Conservation (phyloP, 1,140 invertebrate genomes). For the Trichonephila clavipes region DNA sequence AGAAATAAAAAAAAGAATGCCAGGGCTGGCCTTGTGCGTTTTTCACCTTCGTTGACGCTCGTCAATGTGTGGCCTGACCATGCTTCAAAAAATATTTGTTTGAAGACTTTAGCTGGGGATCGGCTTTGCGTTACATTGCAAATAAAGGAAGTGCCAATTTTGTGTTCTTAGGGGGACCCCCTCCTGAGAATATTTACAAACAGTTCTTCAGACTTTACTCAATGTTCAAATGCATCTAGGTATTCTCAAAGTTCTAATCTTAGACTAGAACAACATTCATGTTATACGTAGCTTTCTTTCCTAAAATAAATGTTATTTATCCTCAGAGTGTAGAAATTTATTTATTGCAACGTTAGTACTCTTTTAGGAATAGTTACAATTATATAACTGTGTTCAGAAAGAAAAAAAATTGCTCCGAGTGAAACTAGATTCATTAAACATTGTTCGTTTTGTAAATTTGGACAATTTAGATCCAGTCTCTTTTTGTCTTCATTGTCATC, state of each 20-base stretch:
- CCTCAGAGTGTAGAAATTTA: conserved; percentile 57
- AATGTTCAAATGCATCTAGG: conserved; percentile 47
- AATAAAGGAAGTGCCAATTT: conserved; percentile 64
- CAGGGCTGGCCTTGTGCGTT: conserved; percentile 56
- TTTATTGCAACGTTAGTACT: conserved; percentile 63
- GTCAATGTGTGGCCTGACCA: no score
- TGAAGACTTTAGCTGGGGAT: conserved; percentile 39
- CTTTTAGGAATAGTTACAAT: conserved; percentile 37
- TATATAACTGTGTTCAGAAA: conserved; percentile 13
- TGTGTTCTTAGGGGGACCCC: conserved; percentile 46
- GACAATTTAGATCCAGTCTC: background rate
- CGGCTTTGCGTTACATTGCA: conserved; percentile 19
- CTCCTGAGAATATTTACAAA: conserved; percentile 15
- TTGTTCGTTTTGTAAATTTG: background rate
- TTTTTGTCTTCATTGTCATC: background rate
- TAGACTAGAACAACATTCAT: conserved; percentile 21
- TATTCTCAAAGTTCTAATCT: conserved; percentile 42
- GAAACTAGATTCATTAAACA: background rate
- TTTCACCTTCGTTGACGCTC: background rate
- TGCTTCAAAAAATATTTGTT: background rate
- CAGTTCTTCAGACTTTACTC: conserved; percentile 39
- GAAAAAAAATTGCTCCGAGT: background rate
- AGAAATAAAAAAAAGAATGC: background rate
- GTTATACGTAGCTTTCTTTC: conserved; percentile 52
- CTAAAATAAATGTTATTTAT: conserved; percentile 69